phyloP scores from a whole-genome alignment of 2,113 vertebrate species.

The Rallus limicola region DNA sequence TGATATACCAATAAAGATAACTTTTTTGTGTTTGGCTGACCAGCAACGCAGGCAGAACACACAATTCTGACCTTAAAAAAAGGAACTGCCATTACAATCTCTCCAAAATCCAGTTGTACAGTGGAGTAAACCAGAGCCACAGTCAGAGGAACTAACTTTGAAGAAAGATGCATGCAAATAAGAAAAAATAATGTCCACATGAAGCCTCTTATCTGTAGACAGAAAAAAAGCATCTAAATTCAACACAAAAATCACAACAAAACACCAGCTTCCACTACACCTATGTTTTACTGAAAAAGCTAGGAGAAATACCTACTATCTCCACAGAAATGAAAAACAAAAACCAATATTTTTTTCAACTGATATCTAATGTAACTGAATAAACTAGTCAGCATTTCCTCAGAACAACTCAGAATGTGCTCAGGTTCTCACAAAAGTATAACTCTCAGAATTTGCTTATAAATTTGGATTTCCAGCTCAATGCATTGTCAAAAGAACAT shows the following conservation, averaged over 20 bases:
- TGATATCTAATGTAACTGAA: not conserved
- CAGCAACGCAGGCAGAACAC: not conserved
- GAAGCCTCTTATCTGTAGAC: not conserved
- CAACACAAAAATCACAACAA: not conserved
- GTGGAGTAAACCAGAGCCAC: not conserved
- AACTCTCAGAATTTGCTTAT: conserved; percentile 1
- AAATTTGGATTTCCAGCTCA: conserved; percentile 23
- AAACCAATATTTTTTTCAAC: not conserved
- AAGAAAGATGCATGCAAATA: not conserved
- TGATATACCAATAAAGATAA: not conserved
- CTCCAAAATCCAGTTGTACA: not conserved
- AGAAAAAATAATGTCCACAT: not conserved
- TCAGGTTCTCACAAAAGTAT: not conserved
- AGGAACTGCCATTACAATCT: not conserved
- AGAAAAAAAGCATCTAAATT: not conserved
- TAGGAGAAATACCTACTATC: not conserved
- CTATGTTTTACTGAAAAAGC: not conserved
- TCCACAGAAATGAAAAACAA: not conserved
- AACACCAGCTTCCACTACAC: not conserved
- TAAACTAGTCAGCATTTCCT: not conserved
- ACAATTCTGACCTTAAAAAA: not conserved
- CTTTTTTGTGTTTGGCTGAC: not conserved
- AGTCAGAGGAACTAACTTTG: not conserved
- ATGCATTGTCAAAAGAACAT: conserved; percentile 52
- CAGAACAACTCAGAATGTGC: not conserved